Base-by-base conservation (phyloP, 2,113 vertebrate genomes). In the Candoia aspera region DNA sequence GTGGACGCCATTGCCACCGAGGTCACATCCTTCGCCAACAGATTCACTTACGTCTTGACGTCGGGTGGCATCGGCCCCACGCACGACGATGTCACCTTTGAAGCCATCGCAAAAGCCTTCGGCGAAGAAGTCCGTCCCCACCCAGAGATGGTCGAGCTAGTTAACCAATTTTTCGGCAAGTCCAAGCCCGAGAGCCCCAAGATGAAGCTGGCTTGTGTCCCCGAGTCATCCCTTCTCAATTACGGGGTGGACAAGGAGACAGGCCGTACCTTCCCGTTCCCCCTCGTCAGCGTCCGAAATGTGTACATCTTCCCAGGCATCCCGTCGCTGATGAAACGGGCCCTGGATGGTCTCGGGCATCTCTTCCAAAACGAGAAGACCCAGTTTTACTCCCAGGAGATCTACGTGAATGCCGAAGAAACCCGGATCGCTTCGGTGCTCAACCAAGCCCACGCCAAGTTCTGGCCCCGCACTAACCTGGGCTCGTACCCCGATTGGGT, bases 401-500 rank as follows among this genome's bases (percentile, higher is more conserved):
- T 99, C 86, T 99, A 98, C 0, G 98, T 99, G 89, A 97, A 98
- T 0, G 97, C 98, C 0, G 98, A 99, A 0, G 99, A 99, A 97
- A 46, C 98, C 0, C 97, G 94, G 0, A 98, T 99, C 0, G 96
- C 99, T 0, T 97, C 97, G 0, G 90, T 96, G 86, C 97, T 99
- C 84, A 96, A 97, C 0, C 88, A 95, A 88, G 97, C 98, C 33
- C 95, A 98, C 49, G 92, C 96, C 0, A 2, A 85, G 29, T 99
- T 98, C 97, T 97, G 97, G 0, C 96, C 89, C 2, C 96, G 91
- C 0, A 97, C 99, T 37, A 95, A 97, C 60, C 91, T 99, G 4
- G 99, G 99, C 1, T 99, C 99, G 29, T 99, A 99, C 95, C 99
- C 99, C 0, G 98, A 99, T 96, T 99, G 99, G 99, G 91, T 97